phyloP scores from a whole-genome alignment of 1,140 invertebrate species.

The Paraescarpia echinospica region DNA sequence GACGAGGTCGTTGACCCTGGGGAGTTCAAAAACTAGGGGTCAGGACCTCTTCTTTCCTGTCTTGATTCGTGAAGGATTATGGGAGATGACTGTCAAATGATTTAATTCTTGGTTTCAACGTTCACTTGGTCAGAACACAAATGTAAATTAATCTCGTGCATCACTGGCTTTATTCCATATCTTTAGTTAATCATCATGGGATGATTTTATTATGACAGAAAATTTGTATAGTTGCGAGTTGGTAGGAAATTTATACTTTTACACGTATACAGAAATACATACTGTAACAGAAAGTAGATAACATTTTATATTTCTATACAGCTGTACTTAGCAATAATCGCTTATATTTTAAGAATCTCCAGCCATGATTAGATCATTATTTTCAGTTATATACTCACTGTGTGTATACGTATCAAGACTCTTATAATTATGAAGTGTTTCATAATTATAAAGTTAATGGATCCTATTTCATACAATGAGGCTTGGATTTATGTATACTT shows the following conservation, averaged over 20 bases:
- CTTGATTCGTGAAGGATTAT: background rate
- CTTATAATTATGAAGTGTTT: too few species aligned
- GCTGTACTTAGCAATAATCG: background rate
- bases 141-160: background rate
- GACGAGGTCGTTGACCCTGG: constrained; percentile 1
- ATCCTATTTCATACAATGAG: too few species aligned
- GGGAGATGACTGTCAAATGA: background rate
- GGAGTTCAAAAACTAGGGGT: constrained; percentile 7
- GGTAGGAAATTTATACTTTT: background rate
- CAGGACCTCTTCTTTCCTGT: background rate
- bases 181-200: too few species aligned
- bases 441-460: too few species aligned
- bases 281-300: background rate
- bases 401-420: background rate
- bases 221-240: background rate
- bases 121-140: background rate
- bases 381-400: background rate
- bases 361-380: background rate
- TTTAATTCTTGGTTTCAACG: background rate
- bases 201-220: too few species aligned
- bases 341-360: background rate
- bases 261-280: background rate
- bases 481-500: too few species aligned
- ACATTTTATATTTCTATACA: background rate
- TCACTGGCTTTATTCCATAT: background rate